Conservation (phyloP, 2,113 vertebrate genomes). For the Struthio camelus region DNA sequence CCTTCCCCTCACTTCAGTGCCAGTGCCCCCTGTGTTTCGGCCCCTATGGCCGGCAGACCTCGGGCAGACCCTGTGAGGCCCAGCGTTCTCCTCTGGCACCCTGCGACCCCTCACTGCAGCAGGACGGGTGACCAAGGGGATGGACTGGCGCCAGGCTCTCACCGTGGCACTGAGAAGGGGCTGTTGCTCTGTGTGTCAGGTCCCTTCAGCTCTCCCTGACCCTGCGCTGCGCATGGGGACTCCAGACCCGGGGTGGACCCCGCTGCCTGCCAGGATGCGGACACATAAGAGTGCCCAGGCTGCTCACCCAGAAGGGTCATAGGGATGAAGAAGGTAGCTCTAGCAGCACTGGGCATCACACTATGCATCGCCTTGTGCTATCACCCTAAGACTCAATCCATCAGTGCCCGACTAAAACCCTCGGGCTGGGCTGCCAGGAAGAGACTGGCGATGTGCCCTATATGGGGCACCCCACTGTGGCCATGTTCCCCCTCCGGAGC, state of each 20-base stretch:
- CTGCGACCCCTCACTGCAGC: no score
- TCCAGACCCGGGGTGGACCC: not conserved
- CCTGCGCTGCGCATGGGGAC: fast-evolving
- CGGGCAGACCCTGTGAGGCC: fast-evolving
- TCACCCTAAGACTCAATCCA: fast-evolving
- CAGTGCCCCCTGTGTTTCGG: not conserved
- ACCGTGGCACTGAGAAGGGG: fast-evolving
- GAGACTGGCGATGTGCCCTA: not conserved
- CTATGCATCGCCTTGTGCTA: fast-evolving
- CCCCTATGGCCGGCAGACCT: not conserved
- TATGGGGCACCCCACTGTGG: fast-evolving
- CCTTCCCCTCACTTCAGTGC: not conserved
- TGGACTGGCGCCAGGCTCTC: not conserved
- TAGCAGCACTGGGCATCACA: not conserved
- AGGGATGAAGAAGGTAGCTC: no score
- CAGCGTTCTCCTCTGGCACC: not conserved
- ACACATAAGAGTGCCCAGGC: not conserved
- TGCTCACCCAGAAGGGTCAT: no score
- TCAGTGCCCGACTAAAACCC: fast-evolving
- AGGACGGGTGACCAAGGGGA: no score
- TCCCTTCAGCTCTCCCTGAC: fast-evolving
- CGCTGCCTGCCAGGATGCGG: fast-evolving
- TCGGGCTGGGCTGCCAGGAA: not conserved
- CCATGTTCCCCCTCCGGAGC: fast-evolving
- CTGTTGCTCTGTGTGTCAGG: no score